A percentile compares a stretch with the other conserved stretches of the same genome.
Conservation (phyloP, 2,888 invertebrate species). For the Scotopteryx bipunctaria region DNA sequence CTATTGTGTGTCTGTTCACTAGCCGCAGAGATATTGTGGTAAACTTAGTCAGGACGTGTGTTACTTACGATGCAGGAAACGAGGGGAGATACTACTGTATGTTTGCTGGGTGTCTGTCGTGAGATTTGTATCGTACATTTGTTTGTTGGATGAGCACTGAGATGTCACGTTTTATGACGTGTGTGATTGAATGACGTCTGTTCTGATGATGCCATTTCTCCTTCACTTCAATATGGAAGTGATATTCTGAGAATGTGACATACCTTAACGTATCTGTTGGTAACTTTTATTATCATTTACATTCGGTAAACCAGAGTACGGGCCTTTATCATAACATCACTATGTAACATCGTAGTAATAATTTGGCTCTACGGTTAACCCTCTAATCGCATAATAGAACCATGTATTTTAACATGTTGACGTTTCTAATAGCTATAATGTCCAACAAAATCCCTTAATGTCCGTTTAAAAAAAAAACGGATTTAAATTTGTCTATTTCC, state of each 20-base stretch:
- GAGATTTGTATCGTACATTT: constrained; percentile 70
- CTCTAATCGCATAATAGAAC: neutral
- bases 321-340: too few species aligned
- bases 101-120: constrained; percentile 61
- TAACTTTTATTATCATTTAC: neutral
- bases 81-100: constrained; percentile 71
- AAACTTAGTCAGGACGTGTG: constrained; percentile 62
- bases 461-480: neutral
- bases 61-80: constrained; percentile 74
- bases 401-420: constrained; percentile 1
- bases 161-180: constrained; percentile 60
- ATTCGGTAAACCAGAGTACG: too few species aligned
- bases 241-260: constrained; percentile 24
- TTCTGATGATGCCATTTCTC: constrained; percentile 37
- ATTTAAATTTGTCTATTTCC: constrained; percentile 4
- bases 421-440: constrained; percentile 13
- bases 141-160: constrained; percentile 53
- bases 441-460: constrained; percentile 3
- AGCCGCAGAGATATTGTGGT: constrained; percentile 49
- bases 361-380: too few species aligned
- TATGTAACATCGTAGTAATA: too few species aligned
- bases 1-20: constrained; percentile 32
- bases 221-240: constrained; percentile 36
- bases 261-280: neutral
- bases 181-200: constrained; percentile 54